phyloP scores from a whole-genome alignment of 2,797 vertebrate genomes.

The Dallia pectoralis region DNA sequence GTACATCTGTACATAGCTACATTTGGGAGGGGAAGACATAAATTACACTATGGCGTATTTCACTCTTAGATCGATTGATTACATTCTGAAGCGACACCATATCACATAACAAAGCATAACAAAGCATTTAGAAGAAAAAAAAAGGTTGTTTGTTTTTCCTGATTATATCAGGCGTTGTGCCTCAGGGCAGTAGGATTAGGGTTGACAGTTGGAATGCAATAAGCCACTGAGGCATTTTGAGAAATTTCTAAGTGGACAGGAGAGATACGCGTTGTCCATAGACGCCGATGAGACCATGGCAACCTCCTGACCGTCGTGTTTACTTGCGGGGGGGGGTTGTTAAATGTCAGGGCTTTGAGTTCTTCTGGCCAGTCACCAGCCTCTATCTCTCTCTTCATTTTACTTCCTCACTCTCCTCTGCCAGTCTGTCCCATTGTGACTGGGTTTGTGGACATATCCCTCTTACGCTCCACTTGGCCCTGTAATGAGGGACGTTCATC shows the following conservation, averaged over 20 bases:
- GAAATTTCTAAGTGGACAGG: background rate
- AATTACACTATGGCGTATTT: no score
- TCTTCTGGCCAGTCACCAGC: background rate
- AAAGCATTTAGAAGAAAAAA: background rate
- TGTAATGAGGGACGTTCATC: slow-evolving; percentile 51
- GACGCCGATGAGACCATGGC: background rate
- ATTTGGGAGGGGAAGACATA: no score
- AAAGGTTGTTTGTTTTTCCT: background rate
- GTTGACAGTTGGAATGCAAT: background rate
- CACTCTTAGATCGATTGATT: background rate
- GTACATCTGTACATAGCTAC: no score
- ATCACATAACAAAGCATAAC: background rate
- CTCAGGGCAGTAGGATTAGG: background rate
- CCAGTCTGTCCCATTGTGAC: slow-evolving; percentile 36
- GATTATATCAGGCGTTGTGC: background rate
- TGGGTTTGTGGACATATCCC: slow-evolving; percentile 47
- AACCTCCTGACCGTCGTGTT: no score
- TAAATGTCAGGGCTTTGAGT: slow-evolving; percentile 17
- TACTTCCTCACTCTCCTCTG: slow-evolving; percentile 15
- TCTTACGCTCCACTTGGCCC: slow-evolving; percentile 21
- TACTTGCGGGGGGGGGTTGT: background rate
- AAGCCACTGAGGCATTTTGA: background rate
- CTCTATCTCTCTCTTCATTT: background rate
- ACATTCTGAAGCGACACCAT: background rate
- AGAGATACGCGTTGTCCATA: background rate